A percentile compares a stretch with the other conserved stretches of the same genome.
Conservation (phyloP, 2,888 invertebrate species). For the Hirtodrosophila duncani region DNA sequence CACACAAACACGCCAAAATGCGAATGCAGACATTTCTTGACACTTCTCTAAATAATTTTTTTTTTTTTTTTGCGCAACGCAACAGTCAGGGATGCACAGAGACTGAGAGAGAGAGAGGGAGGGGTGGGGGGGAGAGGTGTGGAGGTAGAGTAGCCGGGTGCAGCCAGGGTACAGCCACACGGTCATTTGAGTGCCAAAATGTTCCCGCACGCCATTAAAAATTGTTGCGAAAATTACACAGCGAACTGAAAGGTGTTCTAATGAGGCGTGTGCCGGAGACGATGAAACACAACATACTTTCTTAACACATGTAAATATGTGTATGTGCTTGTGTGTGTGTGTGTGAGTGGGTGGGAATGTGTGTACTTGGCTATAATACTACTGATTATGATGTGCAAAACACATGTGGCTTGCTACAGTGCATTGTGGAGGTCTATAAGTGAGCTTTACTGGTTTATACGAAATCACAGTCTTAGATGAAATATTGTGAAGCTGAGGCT, state of each 20-base stretch:
- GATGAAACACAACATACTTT: no score
- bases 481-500: no score
- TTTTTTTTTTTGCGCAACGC: slow-evolving; percentile 69
- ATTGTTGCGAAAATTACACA: slow-evolving; percentile 67
- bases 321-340: slow-evolving; percentile 4
- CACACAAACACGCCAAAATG: slow-evolving; percentile 29
- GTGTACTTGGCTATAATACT: slow-evolving; percentile 44
- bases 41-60: slow-evolving; percentile 72
- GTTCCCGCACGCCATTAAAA: slow-evolving; percentile 71
- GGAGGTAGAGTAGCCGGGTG: slow-evolving; percentile 1
- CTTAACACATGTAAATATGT: slow-evolving; percentile 8
- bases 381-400: no score
- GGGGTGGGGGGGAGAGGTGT: neutral
- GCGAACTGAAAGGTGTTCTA: slow-evolving; percentile 70
- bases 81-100: slow-evolving; percentile 15
- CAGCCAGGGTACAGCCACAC: slow-evolving; percentile 42
- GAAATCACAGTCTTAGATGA: no score
- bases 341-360: slow-evolving; percentile 26
- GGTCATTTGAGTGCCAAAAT: slow-evolving; percentile 68
- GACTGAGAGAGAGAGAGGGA: neutral
- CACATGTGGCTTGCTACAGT: no score
- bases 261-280: slow-evolving; percentile 66
- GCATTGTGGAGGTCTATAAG: no score
- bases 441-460: no score
- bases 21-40: slow-evolving; percentile 72